phyloP scores from a whole-genome alignment of 2,888 invertebrate genomes.

The Eristalis tenax region DNA sequence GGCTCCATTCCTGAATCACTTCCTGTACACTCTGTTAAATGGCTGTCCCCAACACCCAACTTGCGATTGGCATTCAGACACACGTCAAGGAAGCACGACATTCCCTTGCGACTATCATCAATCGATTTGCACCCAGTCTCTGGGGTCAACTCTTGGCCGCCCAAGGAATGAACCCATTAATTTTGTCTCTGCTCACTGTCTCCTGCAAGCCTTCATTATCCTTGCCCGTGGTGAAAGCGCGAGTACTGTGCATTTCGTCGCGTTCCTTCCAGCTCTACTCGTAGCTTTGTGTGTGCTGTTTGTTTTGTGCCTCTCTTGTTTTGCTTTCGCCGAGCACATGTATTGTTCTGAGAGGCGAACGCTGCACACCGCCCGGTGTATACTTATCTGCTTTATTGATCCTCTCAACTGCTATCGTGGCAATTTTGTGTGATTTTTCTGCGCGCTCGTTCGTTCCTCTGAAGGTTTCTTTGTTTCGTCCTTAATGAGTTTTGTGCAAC shows the following conservation, averaged over 20 bases:
- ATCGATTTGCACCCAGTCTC: slow-evolving; percentile 27
- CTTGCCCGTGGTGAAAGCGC: slow-evolving; percentile 43
- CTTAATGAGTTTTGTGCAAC: slow-evolving; percentile 63
- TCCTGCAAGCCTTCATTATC: slow-evolving; percentile 56
- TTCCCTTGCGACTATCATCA: slow-evolving; percentile 6
- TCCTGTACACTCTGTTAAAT: background rate
- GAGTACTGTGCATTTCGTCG: slow-evolving; percentile 53
- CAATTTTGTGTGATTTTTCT: slow-evolving; percentile 45
- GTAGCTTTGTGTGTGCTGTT: background rate
- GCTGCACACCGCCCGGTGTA: slow-evolving; percentile 15
- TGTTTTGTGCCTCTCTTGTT: background rate
- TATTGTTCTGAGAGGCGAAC: background rate
- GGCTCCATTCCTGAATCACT: background rate
- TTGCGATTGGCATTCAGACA: background rate
- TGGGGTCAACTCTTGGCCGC: background rate
- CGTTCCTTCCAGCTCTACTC: background rate
- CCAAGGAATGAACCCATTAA: slow-evolving; percentile 47
- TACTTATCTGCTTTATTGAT: slow-evolving; percentile 69
- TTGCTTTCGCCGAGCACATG: background rate
- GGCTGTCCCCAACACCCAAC: background rate
- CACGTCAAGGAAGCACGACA: background rate
- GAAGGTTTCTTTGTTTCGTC: slow-evolving; percentile 61
- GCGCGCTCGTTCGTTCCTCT: background rate
- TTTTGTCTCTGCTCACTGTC: slow-evolving; percentile 43
- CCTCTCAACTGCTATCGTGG: slow-evolving; percentile 59